phyloP scores from a whole-genome alignment of 2,797 vertebrate species.

The Paramormyrops hopkinsi region DNA sequence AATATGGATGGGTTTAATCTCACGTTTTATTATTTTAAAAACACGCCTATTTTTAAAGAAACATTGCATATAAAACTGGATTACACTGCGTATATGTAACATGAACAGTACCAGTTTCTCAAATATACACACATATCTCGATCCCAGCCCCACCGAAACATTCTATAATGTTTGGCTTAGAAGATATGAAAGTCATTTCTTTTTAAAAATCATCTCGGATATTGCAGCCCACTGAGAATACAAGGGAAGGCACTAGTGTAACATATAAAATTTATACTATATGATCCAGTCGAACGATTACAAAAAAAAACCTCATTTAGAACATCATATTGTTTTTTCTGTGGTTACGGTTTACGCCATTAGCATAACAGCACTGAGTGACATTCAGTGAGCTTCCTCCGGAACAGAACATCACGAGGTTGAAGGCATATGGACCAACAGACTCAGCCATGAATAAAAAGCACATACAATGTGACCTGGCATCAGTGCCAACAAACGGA shows the following conservation, averaged over 20 bases:
- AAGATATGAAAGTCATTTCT: neutral
- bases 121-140: neutral
- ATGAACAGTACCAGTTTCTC: constrained; percentile 18
- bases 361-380: neutral
- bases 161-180: neutral
- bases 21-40: constrained; percentile 57
- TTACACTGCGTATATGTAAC: constrained; percentile 19
- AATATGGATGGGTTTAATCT: constrained; percentile 32
- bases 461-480: neutral
- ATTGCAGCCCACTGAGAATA: neutral
- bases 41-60: constrained; percentile 38
- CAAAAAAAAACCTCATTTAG: neutral
- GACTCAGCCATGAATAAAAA: neutral
- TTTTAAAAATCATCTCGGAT: neutral
- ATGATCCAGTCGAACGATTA: neutral
- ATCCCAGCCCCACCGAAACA: neutral
- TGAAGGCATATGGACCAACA: neutral
- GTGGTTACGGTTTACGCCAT: neutral
- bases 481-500: neutral
- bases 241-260: constrained; percentile 2
- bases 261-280: neutral
- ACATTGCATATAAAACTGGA: constrained; percentile 31
- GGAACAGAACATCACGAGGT: neutral
- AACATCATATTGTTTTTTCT: neutral
- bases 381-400: neutral